phyloP scores from a whole-genome alignment of 1,140 invertebrate genomes.

The Eciton burchellii region DNA sequence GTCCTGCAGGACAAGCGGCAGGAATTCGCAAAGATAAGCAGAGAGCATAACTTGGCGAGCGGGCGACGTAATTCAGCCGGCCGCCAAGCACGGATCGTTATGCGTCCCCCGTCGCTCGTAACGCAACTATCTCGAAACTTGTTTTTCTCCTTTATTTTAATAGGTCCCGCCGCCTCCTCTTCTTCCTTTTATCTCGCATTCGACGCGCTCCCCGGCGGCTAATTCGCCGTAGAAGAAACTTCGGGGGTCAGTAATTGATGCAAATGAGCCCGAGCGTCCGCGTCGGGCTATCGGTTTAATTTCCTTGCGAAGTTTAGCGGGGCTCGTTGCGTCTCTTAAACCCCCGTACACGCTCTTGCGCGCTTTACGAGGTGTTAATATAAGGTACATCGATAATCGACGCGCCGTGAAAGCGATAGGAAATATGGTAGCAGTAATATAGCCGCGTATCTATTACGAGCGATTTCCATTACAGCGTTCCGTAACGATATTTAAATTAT shows the following conservation, averaged over 20 bases:
- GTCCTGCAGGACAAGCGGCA: constrained; percentile 73
- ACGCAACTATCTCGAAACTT: constrained; percentile 83
- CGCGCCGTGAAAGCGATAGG: neutral
- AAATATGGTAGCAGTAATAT: neutral
- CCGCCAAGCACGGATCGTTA: constrained; percentile 80
- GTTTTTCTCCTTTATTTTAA: constrained; percentile 83
- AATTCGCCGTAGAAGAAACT: constrained; percentile 80
- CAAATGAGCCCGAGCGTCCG: constrained; percentile 76
- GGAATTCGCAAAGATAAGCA: constrained; percentile 82
- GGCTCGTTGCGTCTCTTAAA: constrained; percentile 59
- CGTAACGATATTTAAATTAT: neutral
- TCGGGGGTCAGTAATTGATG: constrained; percentile 81
- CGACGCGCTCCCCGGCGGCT: constrained; percentile 79
- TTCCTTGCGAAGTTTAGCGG: constrained; percentile 65
- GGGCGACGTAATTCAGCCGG: constrained; percentile 79
- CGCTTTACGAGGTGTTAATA: constrained; percentile 57
- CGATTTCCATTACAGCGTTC: neutral
- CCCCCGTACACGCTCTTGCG: neutral
- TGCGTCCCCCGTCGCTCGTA: constrained; percentile 84
- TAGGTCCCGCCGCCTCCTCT: constrained; percentile 74
- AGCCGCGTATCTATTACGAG: neutral
- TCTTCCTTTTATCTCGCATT: constrained; percentile 79
- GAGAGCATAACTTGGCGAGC: constrained; percentile 79
- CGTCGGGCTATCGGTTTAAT: constrained; percentile 71
- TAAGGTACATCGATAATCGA: constrained; percentile 50